Evolutionary conservation across 2,113 vertebrate species (phyloP), one percentile per base, ranked within the genome.

Genomic region (Callopanchax toddi): DNA sequence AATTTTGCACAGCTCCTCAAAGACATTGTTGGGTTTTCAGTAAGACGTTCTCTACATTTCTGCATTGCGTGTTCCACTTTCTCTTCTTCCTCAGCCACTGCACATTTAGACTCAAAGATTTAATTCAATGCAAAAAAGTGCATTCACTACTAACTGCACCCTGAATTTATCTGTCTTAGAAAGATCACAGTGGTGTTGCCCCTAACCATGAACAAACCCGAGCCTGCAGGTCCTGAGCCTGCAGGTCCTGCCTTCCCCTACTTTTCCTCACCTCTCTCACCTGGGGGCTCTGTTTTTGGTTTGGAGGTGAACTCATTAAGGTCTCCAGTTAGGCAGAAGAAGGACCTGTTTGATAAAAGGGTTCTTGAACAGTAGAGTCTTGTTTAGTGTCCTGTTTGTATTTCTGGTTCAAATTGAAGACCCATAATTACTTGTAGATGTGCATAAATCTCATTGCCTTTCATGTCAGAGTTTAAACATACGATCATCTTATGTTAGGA

Each of bases 21-120:
- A 91, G 86, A 91, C 91, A 58, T 91, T 93, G 81, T 91, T 94
- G 87, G 92, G 91, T 88, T 93, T 95, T 92, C 89, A 89, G 92
- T 94, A 96, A 94, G 91, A 76, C 9, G 1, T 29, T 32, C 48
- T 37, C 26, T 2, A 20, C 0, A 49, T 60, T 43, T 70, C 49
- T 62, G 10, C 83, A 42, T 67, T 56, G 71, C 77, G 73, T 83
- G 52, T 36, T 37, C 42, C 60, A 25, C 67, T 29, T 46, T 62
- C 32, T 23, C 11, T 29, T 34, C 26, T 39, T 36, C 29, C 20
- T n/a, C n/a, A 20, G 37, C 51, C 54, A 48, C 67, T 1, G 17
- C 76, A 60, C 48, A 48, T 46, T 67, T 40, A 59, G n/a, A 55
- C 22, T 22, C 11, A 21, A 42, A 57, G 18, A 52, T 56, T 70